phyloP scores from a whole-genome alignment of 2,888 invertebrate genomes.

The Spialia ferax region DNA sequence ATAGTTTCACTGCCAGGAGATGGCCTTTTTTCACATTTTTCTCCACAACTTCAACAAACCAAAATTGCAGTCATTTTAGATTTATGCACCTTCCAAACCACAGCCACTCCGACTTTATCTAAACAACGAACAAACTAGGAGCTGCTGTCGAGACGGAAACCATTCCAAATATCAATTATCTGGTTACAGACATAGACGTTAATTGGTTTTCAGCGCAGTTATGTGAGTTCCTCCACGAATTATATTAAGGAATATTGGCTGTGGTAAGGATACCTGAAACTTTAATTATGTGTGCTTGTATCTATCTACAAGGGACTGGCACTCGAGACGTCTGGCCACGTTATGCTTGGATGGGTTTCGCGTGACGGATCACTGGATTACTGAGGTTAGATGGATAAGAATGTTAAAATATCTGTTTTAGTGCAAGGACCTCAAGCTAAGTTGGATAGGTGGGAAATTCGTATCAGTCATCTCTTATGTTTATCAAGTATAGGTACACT shows the following conservation, averaged over 20 bases:
- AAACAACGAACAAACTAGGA: constrained; percentile 16
- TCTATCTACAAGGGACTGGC: constrained; percentile 67
- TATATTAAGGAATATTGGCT: constrained; percentile 42
- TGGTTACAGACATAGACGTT: constrained; percentile 32
- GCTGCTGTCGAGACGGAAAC: constrained; percentile 20
- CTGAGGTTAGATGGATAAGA: no score
- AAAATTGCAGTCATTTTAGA: not conserved
- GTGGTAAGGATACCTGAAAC: constrained; percentile 46
- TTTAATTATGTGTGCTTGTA: constrained; percentile 68
- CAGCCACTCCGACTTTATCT: not conserved
- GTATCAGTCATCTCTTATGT: no score
- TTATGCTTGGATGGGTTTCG: constrained; percentile 46
- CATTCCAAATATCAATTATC: constrained; percentile 31
- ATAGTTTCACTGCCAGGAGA: not conserved
- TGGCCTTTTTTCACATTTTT: not conserved
- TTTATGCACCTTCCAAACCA: not conserved
- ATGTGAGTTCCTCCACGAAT: constrained; percentile 40
- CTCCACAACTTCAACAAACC: not conserved
- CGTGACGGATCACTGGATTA: constrained; percentile 20
- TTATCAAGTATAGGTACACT: no score
- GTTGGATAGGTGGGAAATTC: no score
- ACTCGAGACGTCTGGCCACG: constrained; percentile 79
- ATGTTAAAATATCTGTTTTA: no score
- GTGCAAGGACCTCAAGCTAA: no score
- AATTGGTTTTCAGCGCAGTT: constrained; percentile 35